Percentiles rank a stretch among this genome's conserved stretches.
Evolutionary conservation across 2,797 vertebrate genomes (phyloP).

Genomic region (Crenichthys baileyi): DNA sequence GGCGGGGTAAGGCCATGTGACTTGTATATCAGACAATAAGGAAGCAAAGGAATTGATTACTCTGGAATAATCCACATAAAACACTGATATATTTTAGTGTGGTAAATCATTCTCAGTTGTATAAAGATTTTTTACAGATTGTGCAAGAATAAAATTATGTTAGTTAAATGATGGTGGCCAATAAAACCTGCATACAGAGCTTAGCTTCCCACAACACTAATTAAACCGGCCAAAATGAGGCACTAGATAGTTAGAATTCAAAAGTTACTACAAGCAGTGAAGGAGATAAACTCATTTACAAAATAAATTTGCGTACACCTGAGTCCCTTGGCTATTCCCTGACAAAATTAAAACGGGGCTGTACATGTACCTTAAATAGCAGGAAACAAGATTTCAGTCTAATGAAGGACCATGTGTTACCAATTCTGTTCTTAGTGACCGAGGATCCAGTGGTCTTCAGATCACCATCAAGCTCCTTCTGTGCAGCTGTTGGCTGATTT

Average conservation of each 20-base stretch:
- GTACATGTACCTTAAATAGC: too few species aligned
- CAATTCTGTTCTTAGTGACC: neutral
- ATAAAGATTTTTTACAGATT: too few species aligned
- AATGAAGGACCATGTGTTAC: neutral
- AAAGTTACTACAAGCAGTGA: too few species aligned
- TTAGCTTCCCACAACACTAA: neutral
- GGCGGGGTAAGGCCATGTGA: conserved; percentile 85
- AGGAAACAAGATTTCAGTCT: neutral
- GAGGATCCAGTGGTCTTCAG: too few species aligned
- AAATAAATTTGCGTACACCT: too few species aligned
- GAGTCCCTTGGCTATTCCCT: too few species aligned
- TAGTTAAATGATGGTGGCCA: neutral
- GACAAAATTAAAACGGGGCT: too few species aligned
- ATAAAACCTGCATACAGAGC: neutral
- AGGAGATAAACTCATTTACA: neutral
- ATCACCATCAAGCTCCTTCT: too few species aligned
- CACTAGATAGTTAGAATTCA: too few species aligned
- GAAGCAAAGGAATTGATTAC: neutral
- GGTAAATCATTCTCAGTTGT: neutral
- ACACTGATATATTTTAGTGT: neutral
- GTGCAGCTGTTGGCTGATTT: too few species aligned
- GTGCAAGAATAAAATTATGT: neutral
- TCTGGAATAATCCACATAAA: too few species aligned
- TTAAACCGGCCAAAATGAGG: neutral
- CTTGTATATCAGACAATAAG: neutral